These are phyloP conservation scores for Heteromormyrus szaboi DNA, from an alignment of 2,797 vertebrate genomes.

Conservation along the genomic window DNA sequence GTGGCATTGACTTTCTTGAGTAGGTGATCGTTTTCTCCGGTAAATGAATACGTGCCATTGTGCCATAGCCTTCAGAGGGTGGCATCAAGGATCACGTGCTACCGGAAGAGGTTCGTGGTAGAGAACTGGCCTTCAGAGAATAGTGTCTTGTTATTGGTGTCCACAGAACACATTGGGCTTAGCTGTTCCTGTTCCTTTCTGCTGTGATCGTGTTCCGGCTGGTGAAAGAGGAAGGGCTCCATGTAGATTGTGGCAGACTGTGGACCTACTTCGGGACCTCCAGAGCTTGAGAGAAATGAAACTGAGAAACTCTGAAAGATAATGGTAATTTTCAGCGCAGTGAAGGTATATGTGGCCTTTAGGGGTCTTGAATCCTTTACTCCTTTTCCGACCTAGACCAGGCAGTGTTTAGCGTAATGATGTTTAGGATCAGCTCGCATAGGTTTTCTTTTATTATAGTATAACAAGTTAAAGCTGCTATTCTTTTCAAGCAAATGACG, in stretches of 20 bases:
- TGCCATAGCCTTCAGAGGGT: background rate
- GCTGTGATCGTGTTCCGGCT: background rate
- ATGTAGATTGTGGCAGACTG: background rate
- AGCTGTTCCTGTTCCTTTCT: background rate
- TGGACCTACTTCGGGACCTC: background rate
- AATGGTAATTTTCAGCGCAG: background rate
- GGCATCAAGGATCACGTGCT: background rate
- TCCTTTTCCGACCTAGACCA: background rate
- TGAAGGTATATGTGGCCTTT: background rate
- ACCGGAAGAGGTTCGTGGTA: background rate
- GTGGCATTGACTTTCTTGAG: background rate
- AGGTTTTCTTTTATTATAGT: background rate
- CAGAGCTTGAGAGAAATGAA: background rate
- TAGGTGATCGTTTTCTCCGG: background rate
- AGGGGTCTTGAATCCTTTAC: background rate
- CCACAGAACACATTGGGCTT: background rate
- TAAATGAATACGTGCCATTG: background rate
- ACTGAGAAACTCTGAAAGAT: background rate
- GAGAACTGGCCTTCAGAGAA: background rate
- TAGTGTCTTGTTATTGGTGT: background rate
- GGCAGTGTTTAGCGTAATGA: background rate
- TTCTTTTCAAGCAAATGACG: background rate
- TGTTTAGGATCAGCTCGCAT: background rate
- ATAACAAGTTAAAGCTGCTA: background rate
- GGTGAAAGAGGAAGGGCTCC: conserved; percentile 4